Evolutionary conservation across 2,888 invertebrate species (phyloP).

Genomic region (Trachelus tabidus): DNA sequence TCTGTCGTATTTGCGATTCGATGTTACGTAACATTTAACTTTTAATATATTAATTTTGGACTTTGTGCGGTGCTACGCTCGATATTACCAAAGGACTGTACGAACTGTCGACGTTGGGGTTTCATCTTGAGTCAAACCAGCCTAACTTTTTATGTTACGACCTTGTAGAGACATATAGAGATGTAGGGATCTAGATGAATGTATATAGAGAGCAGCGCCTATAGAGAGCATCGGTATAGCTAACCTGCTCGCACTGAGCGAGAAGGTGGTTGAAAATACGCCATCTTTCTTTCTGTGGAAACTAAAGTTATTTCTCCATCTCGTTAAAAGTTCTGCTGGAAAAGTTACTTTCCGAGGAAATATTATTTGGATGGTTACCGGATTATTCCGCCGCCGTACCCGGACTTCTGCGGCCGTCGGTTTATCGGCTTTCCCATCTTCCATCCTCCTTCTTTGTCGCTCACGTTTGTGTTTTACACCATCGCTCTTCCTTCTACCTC

Average conservation of each 20-base stretch:
- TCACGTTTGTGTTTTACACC: neutral
- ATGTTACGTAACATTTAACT: neutral
- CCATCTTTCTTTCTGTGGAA: constrained; percentile 44
- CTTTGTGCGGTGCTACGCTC: neutral
- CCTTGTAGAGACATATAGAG: neutral
- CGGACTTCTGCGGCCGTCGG: constrained; percentile 17
- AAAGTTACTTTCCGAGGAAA: constrained; percentile 42
- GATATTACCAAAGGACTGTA: neutral
- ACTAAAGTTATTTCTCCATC: constrained; percentile 52
- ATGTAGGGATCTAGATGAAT: neutral
- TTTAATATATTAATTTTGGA: neutral
- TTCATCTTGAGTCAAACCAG: neutral
- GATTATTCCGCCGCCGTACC: constrained; percentile 29
- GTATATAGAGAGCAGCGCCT: too few species aligned
- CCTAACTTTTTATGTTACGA: neutral
- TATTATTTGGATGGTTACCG: constrained; percentile 58
- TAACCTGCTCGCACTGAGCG: neutral
- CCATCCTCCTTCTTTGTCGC: neutral
- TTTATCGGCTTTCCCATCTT: constrained; percentile 22
- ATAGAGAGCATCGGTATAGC: neutral
- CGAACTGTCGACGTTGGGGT: neutral
- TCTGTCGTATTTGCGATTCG: neutral
- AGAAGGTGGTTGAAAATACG: constrained; percentile 4
- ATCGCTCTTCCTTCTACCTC: neutral
- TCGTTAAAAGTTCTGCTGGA: constrained; percentile 54